phyloP scores from a whole-genome alignment of 2,797 vertebrate genomes.

The Alfaro cultratus region DNA sequence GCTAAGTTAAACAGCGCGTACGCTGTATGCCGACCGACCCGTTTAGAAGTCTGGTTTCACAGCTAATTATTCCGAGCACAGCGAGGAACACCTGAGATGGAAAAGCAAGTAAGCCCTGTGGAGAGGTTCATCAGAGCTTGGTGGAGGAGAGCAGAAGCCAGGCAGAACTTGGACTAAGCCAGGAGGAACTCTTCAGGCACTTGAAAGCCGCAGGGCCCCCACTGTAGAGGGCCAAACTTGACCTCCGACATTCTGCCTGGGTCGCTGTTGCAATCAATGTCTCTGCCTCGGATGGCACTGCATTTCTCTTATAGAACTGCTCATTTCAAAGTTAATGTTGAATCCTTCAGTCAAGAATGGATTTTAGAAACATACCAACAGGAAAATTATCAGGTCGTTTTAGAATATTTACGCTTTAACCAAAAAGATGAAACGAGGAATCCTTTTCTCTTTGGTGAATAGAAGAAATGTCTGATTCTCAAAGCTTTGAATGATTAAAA shows the following conservation, averaged over 20 bases:
- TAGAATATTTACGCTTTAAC: neutral
- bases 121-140: neutral
- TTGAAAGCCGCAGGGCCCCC: neutral
- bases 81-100: neutral
- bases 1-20: neutral
- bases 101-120: neutral
- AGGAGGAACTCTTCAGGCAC: neutral
- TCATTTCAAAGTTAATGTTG: neutral
- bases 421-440: neutral
- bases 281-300: neutral
- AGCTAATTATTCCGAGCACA: neutral
- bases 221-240: neutral
- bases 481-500: conserved; percentile 36
- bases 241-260: neutral
- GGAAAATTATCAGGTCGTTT: neutral
- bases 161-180: neutral
- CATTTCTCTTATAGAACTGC: neutral
- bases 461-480: neutral
- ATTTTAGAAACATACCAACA: neutral
- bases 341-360: neutral
- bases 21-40: neutral
- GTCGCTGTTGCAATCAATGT: neutral
- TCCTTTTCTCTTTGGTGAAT: neutral
- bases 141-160: neutral
- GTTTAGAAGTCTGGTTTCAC: neutral